Conservation (phyloP, 2,888 invertebrate genomes). For the Ellobium chinense region DNA sequence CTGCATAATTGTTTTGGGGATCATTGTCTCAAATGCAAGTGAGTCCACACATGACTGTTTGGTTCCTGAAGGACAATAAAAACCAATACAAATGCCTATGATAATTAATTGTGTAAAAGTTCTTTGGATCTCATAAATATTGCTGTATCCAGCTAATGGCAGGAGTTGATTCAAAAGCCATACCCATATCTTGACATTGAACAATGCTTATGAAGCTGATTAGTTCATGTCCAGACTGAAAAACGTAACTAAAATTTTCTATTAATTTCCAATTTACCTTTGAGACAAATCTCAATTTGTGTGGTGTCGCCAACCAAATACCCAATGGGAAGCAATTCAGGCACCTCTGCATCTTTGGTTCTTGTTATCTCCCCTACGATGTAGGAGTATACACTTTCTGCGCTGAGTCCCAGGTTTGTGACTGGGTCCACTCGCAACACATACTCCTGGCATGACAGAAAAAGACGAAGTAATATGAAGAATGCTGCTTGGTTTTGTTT, state of each 20-base stretch:
- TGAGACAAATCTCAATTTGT: conserved; percentile 81
- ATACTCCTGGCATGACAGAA: conserved; percentile 84
- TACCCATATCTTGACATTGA: too few relatives aligned
- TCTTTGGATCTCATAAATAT: too few relatives aligned
- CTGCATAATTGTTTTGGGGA: conserved; percentile 97
- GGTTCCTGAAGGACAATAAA: conserved; percentile 80
- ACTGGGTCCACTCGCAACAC: conserved; percentile 93
- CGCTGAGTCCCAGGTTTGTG: conserved; percentile 89
- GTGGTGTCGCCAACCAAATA: conserved; percentile 88
- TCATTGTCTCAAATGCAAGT: conserved; percentile 95
- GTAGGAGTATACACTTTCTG: conserved; percentile 95
- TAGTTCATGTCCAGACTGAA: too few relatives aligned
- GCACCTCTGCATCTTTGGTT: conserved; percentile 82
- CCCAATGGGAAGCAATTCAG: conserved; percentile 94
- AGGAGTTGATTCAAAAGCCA: too few relatives aligned
- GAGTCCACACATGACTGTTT: conserved; percentile 94
- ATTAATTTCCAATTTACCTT: conserved; percentile 77
- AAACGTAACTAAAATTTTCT: too few relatives aligned
- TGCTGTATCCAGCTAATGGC: too few relatives aligned
- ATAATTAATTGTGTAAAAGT: too few relatives aligned
- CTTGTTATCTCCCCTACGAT: conserved; percentile 88
- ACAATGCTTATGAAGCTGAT: too few relatives aligned
- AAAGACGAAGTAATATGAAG: too few relatives aligned
- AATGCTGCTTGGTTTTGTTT: too few relatives aligned
- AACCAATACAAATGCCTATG: too few relatives aligned